phyloP scores from a whole-genome alignment of 2,888 invertebrate genomes.

The Gastracanthus pulcherrimus region DNA sequence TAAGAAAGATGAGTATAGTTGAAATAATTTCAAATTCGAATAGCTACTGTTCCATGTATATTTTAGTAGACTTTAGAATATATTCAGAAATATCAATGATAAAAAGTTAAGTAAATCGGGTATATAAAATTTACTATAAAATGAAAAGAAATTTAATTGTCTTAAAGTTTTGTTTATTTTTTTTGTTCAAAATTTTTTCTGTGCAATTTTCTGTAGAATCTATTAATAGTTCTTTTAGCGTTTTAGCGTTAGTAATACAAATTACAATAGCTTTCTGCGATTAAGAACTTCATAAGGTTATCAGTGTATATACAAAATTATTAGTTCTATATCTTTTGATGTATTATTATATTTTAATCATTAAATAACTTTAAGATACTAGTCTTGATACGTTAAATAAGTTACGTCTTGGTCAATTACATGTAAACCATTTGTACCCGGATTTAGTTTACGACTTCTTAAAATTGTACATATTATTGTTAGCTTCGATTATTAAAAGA shows the following conservation, averaged over 20 bases:
- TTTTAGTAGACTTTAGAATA: neutral
- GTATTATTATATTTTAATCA: neutral
- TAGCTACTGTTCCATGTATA: neutral
- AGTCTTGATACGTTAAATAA: neutral
- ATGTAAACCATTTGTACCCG: neutral
- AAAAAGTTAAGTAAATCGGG: neutral
- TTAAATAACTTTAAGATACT: neutral
- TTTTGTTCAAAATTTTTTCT: too few relatives aligned
- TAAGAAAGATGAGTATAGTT: neutral
- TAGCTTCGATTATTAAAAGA: neutral
- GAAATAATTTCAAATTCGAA: neutral
- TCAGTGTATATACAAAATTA: neutral
- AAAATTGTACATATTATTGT: neutral
- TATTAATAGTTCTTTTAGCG: neutral
- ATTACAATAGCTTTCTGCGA: too few relatives aligned
- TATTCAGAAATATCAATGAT: neutral
- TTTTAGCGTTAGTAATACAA: too few relatives aligned
- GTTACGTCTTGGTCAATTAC: neutral
- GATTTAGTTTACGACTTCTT: too few relatives aligned
- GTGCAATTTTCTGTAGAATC: neutral
- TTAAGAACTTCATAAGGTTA: neutral
- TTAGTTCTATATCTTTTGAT: neutral
- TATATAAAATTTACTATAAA: neutral
- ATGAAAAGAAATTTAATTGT: too few relatives aligned
- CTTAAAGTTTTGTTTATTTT: too few relatives aligned